These are phyloP conservation scores for Carassius auratus DNA, from an alignment of 2,113 vertebrate genomes.

Conservation along the genomic window DNA sequence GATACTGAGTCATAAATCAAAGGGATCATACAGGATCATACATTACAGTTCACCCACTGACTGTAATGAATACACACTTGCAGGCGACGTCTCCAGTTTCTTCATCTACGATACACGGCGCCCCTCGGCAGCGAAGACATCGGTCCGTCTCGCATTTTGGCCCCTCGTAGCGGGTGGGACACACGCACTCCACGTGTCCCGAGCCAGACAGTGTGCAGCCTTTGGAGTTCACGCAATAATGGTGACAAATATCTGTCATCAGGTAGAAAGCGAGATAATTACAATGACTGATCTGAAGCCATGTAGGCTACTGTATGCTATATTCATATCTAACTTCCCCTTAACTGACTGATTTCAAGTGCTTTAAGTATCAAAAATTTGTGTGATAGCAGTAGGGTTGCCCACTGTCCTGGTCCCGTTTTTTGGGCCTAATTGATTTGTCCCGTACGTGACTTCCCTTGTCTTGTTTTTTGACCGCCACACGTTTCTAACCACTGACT, in stretches of 20 bases:
- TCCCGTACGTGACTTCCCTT: no score
- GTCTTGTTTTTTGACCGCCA: no score
- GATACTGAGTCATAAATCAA: not conserved
- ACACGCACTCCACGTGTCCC: conserved; percentile 81
- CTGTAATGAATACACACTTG: conserved; percentile 79
- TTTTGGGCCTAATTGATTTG: no score
- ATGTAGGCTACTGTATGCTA: not conserved
- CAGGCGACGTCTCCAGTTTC: conserved; percentile 78
- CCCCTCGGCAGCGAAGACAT: conserved; percentile 80
- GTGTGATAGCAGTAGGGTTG: no score
- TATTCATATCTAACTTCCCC: not conserved
- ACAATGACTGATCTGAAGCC: not conserved
- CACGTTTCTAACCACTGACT: no score
- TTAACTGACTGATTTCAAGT: not conserved
- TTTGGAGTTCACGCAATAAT: conserved; percentile 85
- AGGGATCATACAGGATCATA: not conserved
- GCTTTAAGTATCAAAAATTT: not conserved
- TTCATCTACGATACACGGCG: conserved; percentile 78
- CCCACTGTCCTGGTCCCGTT: no score
- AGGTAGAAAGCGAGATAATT: not conserved
- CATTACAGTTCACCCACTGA: no score
- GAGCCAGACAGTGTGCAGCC: conserved; percentile 78
- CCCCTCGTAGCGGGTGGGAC: conserved; percentile 81
- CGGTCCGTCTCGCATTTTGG: conserved; percentile 83
- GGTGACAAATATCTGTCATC: conserved; percentile 81